phyloP scores from a whole-genome alignment of 2,797 vertebrate species.

The Sebastes minor region DNA sequence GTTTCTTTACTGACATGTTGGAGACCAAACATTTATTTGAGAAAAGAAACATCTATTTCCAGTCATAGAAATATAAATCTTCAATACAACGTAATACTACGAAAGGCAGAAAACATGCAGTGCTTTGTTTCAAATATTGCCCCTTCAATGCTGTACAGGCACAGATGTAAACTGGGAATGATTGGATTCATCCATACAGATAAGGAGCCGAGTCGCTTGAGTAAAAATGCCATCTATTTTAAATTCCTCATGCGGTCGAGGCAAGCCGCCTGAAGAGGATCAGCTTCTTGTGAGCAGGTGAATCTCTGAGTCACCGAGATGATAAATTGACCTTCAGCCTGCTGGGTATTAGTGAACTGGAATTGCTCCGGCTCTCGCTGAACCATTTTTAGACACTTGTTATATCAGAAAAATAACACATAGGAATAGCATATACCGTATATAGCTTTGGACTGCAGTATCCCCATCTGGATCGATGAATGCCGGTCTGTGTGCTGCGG shows the following conservation, averaged over 20 bases:
- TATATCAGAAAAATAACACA: slow-evolving; percentile 25
- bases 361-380: slow-evolving; percentile 24
- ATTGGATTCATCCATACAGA: slow-evolving; percentile 41
- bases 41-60: neutral
- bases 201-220: slow-evolving; percentile 44
- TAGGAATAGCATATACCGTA: neutral
- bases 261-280: slow-evolving; percentile 38
- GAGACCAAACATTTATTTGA: neutral
- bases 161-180: slow-evolving; percentile 10
- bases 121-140: neutral
- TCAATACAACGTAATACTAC: neutral
- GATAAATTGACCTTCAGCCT: slow-evolving; percentile 69
- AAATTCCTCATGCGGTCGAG: slow-evolving; percentile 41
- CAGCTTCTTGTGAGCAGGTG: slow-evolving; percentile 52
- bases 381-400: slow-evolving; percentile 33
- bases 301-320: slow-evolving; percentile 52
- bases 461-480: slow-evolving; percentile 11
- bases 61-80: neutral
- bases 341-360: slow-evolving; percentile 30
- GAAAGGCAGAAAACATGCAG: neutral
- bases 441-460: neutral
- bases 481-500: neutral
- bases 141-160: neutral
- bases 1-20: neutral
- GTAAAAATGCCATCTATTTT: slow-evolving; percentile 59